Conservation (phyloP, 2,113 vertebrate genomes). For the Syngnathus floridae region DNA sequence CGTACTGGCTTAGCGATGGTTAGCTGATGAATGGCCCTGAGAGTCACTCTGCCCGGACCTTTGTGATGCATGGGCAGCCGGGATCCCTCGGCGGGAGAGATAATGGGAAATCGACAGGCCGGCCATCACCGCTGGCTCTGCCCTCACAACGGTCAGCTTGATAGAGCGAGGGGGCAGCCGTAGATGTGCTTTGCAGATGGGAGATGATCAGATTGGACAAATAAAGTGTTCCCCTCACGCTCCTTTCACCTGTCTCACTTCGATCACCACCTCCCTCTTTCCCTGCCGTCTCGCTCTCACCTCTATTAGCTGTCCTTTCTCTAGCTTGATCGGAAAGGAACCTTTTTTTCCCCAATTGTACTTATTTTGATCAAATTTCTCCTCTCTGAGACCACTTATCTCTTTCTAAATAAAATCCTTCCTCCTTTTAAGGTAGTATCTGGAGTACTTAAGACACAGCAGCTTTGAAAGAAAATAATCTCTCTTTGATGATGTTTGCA, state of each 20-base stretch:
- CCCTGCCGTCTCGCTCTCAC: neutral
- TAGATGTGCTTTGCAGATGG: conserved; percentile 61
- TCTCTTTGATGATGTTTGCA: conserved; percentile 34
- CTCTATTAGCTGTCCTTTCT: conserved; percentile 11
- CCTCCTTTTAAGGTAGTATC: conserved; percentile 41
- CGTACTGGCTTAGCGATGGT: conserved; percentile 22
- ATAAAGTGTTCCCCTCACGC: conserved; percentile 55
- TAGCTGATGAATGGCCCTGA: conserved; percentile 52
- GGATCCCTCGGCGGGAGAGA: conserved; percentile 69
- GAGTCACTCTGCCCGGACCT: conserved; percentile 49
- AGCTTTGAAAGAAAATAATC: conserved; percentile 40
- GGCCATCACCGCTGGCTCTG: conserved; percentile 65
- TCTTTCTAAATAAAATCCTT: conserved; percentile 32
- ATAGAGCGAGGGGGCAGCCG: conserved; percentile 67
- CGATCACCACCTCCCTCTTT: conserved; percentile 34
- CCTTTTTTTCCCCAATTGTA: neutral
- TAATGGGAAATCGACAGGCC: conserved; percentile 80
- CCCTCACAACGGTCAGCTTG: conserved; percentile 63
- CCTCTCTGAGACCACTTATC: conserved; percentile 24
- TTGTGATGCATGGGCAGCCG: conserved; percentile 73
- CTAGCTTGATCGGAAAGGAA: conserved; percentile 2
- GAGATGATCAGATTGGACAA: conserved; percentile 69
- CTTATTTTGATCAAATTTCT: conserved; percentile 32
- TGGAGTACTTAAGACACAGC: conserved; percentile 37
- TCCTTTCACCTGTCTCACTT: conserved; percentile 27